A percentile compares a stretch with the other conserved stretches of the same genome.
Conservation (phyloP, 2,888 invertebrate species). For the Vesta saturnalis region DNA sequence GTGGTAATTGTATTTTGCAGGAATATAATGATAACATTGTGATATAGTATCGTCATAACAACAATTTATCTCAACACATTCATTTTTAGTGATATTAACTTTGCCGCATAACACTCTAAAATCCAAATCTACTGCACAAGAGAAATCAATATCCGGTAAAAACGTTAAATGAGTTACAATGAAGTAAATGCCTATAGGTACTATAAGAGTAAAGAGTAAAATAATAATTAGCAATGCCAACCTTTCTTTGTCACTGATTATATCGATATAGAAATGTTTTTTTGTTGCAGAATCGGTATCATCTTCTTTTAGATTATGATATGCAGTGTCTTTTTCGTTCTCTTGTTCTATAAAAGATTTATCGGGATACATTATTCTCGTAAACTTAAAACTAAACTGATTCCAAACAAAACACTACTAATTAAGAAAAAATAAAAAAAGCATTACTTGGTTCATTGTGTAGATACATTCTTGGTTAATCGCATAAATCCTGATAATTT, state of each 20-base stretch:
- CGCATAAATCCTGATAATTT: no score
- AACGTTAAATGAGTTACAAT: constrained; percentile 43
- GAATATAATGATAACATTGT: constrained; percentile 56
- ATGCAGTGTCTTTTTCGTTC: no score
- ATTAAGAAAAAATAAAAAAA: no score
- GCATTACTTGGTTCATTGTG: no score
- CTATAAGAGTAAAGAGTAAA: constrained; percentile 40
- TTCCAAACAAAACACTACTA: no score
- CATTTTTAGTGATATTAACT: constrained; percentile 45
- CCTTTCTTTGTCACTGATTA: not conserved
- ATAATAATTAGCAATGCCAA: constrained; percentile 4
- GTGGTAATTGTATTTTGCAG: constrained; percentile 55
- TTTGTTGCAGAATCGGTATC: no score
- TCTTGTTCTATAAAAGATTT: no score
- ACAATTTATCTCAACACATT: constrained; percentile 50
- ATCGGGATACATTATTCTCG: no score
- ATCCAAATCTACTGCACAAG: constrained; percentile 50
- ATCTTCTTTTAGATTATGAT: no score
- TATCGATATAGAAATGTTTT: no score
- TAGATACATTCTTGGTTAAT: no score
- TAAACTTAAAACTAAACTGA: no score
- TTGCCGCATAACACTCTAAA: constrained; percentile 55
- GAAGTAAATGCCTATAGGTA: constrained; percentile 48
- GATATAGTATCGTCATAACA: constrained; percentile 52
- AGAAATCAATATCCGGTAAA: constrained; percentile 33